Evolutionary conservation across 1,140 invertebrate species (phyloP), one percentile per base, ranked within the genome.

Genomic region (Samia ricini): DNA sequence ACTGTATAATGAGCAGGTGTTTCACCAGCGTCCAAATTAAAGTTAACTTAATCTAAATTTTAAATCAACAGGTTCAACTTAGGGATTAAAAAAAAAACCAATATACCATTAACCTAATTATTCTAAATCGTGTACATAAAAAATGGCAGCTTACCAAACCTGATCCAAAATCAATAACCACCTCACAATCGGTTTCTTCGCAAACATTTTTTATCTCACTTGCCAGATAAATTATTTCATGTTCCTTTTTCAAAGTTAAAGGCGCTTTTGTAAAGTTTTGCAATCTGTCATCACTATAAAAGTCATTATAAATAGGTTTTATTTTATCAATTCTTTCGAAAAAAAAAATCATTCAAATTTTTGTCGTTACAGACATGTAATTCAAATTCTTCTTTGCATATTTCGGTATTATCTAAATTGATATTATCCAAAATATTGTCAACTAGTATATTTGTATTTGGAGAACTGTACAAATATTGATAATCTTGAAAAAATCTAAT

Each of bases 161-260:
- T 48, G 94, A 93, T n/a, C 96, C 96, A 71, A 97, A 91, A 90
- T 97, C 96, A 5, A 97, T 88, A 50, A 97, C 91, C n/a, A 92
- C 87, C 63, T 90, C 72, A 69, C 93, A 91, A 8, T 87, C 78
- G 20, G 65, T 66, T 1, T 90, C 65, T 50, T 80, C 60, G 69
- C 94, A 95, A 42, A 93, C 74, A 12, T 83, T 60, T 58, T 92
- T 77, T 29, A 95, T 91, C 62, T 94, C 83, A 26, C 92, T 76
- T 4, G 93, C 91, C 20, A 95, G 83, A 66, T 91, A 79, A 10
- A 91, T 60, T 61, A 95, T 94, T 91, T 96, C 95, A 58, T 95
- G 93, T 68, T 92, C 90, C 72, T 96, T 96, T 69, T 96, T 96
- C 1, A 58, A 18, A 61, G 89, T 91, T 49, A 95, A 48, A 0